Evolutionary conservation across 2,113 vertebrate genomes (phyloP).

Genomic region (Pristiophorus japonicus): DNA sequence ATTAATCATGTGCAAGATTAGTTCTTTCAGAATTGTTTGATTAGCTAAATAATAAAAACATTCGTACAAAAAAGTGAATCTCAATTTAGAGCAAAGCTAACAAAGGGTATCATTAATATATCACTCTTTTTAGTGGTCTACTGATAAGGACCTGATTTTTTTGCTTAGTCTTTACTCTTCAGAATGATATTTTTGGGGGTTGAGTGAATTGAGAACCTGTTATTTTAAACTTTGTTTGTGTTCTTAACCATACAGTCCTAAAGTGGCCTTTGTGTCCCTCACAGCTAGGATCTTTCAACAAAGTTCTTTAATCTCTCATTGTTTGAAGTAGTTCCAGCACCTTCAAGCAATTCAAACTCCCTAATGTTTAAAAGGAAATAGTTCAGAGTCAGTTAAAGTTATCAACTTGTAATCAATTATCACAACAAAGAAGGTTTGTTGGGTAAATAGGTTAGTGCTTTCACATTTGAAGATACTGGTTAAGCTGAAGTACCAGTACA

Average conservation of each 20-base stretch:
- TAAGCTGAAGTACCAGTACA: not conserved
- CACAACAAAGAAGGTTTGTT: slow-evolving; percentile 9
- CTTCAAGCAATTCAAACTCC: slow-evolving; percentile 49
- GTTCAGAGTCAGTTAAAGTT: slow-evolving; percentile 37
- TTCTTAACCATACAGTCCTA: not conserved
- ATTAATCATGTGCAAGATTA: not conserved
- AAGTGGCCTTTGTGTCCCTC: not conserved
- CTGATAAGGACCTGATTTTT: not conserved
- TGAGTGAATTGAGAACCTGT: not conserved
- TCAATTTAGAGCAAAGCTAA: not conserved
- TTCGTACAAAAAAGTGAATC: not conserved
- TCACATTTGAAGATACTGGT: not conserved
- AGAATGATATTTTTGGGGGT: not conserved
- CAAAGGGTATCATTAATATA: not conserved
- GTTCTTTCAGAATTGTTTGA: not conserved
- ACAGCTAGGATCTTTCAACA: slow-evolving; percentile 32
- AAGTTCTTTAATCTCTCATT: slow-evolving; percentile 46
- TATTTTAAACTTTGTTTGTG: slow-evolving; percentile 26
- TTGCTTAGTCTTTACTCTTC: not conserved
- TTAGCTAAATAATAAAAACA: not conserved
- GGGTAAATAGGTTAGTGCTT: not conserved
- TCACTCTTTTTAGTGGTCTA: not conserved
- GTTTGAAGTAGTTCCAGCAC: slow-evolving; percentile 58
- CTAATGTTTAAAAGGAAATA: slow-evolving; percentile 46
- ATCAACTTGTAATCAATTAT: not conserved